These are phyloP conservation scores for Dioctria linearis DNA, from an alignment of 2,888 invertebrate species.

Conservation along the genomic window DNA sequence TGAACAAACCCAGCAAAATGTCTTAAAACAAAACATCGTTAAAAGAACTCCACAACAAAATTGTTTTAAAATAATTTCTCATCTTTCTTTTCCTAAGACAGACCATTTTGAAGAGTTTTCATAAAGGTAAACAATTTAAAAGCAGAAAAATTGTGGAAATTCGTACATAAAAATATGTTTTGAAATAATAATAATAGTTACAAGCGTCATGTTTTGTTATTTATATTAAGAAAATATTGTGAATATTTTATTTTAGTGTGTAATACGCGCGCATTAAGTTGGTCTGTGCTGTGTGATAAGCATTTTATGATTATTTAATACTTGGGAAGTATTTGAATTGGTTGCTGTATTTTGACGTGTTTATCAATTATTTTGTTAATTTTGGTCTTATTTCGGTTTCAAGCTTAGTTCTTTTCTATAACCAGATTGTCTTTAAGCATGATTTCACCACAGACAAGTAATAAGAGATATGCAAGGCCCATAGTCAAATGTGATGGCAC, in stretches of 20 bases:
- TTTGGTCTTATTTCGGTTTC: neutral
- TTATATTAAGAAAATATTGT: conserved; percentile 10
- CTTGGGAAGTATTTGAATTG: conserved; percentile 46
- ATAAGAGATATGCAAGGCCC: too few relatives aligned
- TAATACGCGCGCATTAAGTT: conserved; percentile 45
- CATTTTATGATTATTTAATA: conserved; percentile 33
- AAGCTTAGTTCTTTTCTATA: too few relatives aligned
- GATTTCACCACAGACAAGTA: too few relatives aligned
- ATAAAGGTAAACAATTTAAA: conserved; percentile 68
- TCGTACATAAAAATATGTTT: conserved; percentile 48
- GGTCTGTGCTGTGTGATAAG: conserved; percentile 53
- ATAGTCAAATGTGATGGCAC: too few relatives aligned
- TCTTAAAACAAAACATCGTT: conserved; percentile 55
- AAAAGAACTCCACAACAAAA: conserved; percentile 56
- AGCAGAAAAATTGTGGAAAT: conserved; percentile 54
- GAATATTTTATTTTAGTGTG: conserved; percentile 42
- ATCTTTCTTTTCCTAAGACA: conserved; percentile 71
- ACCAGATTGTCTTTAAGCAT: too few relatives aligned
- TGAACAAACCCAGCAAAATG: conserved; percentile 41
- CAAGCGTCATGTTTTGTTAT: conserved; percentile 13
- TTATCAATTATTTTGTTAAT: neutral
- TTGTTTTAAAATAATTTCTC: conserved; percentile 68
- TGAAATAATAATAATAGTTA: neutral
- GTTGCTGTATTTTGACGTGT: neutral
- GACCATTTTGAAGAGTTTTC: conserved; percentile 70